phyloP scores from a whole-genome alignment of 2,888 invertebrate species.

The Piscicola geometra region DNA sequence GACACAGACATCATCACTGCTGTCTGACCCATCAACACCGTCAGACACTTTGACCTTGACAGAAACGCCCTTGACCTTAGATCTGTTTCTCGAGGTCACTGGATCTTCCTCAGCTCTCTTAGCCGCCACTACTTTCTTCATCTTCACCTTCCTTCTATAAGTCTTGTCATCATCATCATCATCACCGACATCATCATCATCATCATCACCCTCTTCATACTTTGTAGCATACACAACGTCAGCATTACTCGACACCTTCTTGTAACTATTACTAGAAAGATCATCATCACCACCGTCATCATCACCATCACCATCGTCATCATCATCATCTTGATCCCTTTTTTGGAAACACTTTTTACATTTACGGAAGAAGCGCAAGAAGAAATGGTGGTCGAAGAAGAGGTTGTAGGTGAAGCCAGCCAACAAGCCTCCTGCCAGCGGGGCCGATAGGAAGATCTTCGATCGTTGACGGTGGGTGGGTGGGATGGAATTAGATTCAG shows the following conservation, averaged over 20 bases:
- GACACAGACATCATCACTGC: constrained; percentile 3
- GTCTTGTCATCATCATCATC: too few relatives aligned
- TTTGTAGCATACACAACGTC: neutral
- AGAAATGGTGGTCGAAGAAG: constrained; percentile 13
- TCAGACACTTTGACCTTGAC: neutral
- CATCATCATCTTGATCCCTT: neutral
- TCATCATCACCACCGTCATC: constrained; percentile 18
- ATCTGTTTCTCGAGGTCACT: too few relatives aligned
- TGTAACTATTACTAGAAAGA: constrained; percentile 6
- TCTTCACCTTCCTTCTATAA: too few relatives aligned
- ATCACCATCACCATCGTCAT: constrained; percentile 31
- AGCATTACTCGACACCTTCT: neutral
- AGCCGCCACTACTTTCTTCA: too few relatives aligned
- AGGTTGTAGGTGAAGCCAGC: constrained; percentile 1
- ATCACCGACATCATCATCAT: neutral
- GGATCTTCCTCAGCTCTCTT: too few relatives aligned
- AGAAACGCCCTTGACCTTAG: too few relatives aligned
- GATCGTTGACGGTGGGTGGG: neutral
- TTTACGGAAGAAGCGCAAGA: neutral
- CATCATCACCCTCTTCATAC: neutral
- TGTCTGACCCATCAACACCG: neutral
- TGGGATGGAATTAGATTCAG: neutral
- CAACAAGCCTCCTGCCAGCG: constrained; percentile 4
- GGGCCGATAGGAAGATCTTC: neutral
- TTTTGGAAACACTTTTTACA: constrained; percentile 1